phyloP scores from a whole-genome alignment of 2,797 vertebrate genomes.

The Micromesistius poutassou region DNA sequence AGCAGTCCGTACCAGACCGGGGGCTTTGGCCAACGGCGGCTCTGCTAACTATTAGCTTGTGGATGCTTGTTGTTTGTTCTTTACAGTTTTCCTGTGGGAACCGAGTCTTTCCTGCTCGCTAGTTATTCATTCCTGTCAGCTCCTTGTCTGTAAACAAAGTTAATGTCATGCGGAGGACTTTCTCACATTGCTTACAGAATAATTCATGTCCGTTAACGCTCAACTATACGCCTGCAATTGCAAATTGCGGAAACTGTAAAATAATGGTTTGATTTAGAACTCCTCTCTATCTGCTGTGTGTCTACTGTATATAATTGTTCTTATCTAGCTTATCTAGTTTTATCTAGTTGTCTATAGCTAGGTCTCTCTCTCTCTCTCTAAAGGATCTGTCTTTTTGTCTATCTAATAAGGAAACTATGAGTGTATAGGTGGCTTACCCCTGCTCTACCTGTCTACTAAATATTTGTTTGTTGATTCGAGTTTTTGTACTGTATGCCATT shows the following conservation, averaged over 20 bases:
- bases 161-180: not conserved
- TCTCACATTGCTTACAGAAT: not conserved
- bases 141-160: slow-evolving; percentile 1
- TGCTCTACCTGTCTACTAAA: too few species aligned
- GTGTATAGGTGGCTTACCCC: too few species aligned
- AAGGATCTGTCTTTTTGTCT: too few species aligned
- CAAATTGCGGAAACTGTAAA: not conserved
- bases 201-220: not conserved
- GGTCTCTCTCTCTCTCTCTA: too few species aligned
- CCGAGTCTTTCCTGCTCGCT: not conserved
- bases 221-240: not conserved
- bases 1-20: not conserved
- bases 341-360: not conserved
- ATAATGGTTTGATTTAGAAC: not conserved
- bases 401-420: too few species aligned
- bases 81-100: not conserved
- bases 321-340: too few species aligned
- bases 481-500: not conserved
- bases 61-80: not conserved
- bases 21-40: not conserved
- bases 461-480: too few species aligned
- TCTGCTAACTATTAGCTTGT: not conserved
- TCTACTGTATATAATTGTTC: not conserved
- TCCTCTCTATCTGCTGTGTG: not conserved
- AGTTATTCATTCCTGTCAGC: slow-evolving; percentile 1